phyloP scores from a whole-genome alignment of 2,888 invertebrate genomes.

The Philereme vetulata region DNA sequence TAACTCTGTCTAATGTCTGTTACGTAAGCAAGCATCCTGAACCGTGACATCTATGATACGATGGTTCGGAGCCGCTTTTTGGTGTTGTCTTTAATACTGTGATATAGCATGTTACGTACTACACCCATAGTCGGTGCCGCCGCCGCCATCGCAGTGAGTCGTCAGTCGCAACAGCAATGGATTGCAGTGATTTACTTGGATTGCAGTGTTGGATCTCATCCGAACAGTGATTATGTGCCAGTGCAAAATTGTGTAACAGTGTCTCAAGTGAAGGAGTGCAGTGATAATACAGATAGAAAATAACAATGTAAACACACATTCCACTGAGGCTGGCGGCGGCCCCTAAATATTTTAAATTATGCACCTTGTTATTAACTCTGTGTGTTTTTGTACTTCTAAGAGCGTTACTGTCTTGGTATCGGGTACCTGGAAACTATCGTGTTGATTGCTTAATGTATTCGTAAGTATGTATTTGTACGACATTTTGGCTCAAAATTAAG shows the following conservation, averaged over 20 bases:
- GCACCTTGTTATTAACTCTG: constrained; percentile 72
- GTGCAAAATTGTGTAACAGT: constrained; percentile 73
- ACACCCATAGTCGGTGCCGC: constrained; percentile 59
- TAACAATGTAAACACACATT: constrained; percentile 23
- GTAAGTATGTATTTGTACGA: neutral
- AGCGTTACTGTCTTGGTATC: constrained; percentile 13
- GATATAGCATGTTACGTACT: constrained; percentile 43
- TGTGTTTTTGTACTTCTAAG: constrained; percentile 49
- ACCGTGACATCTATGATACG: constrained; percentile 30
- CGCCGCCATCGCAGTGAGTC: constrained; percentile 65
- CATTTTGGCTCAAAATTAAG: no score
- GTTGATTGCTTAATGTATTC: neutral
- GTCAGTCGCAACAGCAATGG: constrained; percentile 53
- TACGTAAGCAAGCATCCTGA: neutral
- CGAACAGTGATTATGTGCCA: constrained; percentile 62
- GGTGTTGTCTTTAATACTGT: constrained; percentile 38
- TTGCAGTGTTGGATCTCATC: constrained; percentile 75
- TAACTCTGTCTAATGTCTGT: no score
- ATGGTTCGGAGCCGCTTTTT: constrained; percentile 36
- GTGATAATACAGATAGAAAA: constrained; percentile 44
- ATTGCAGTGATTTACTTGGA: constrained; percentile 80
- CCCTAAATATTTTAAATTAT: constrained; percentile 54
- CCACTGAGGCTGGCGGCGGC: constrained; percentile 76
- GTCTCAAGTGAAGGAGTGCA: constrained; percentile 64
- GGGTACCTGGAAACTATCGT: constrained; percentile 4